Base-by-base conservation (phyloP, 2,888 invertebrate genomes). In the Himalopsyche kuldschensis region DNA sequence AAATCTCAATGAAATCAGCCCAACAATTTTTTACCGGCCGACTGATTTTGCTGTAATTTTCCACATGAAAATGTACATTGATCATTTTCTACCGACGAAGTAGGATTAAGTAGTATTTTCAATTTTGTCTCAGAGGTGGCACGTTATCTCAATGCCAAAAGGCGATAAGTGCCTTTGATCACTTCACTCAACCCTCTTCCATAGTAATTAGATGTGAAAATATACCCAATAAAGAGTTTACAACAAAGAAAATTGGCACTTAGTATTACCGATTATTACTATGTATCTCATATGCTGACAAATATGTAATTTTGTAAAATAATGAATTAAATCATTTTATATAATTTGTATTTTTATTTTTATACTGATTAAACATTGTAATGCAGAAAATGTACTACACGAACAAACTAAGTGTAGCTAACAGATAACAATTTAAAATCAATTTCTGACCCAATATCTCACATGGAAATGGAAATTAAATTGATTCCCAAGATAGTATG, bases 81-180 rank as follows among this genome's bases (percentile, higher is more conserved):
- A 69, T 69, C 69, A 69, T 69, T 69, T 69, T 69, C 20, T 69
- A 30, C 27, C 20, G 27, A 69, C 30, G 27, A 69, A 69, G 24
- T 69, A 69, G 69, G 4, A 15, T 69, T 69, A 69, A 69, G 69
- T 69, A 69, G 69, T 69, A 27, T 24, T 69, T 69, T 69, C 11
- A 69, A 30, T 69, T 69, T 69, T 11, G 69, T 10, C 27, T 69
- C 41, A 32, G 76, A 20, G 41, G 76, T 41, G 76, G 76, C 77
- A 35, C 82, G 30, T 78, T 78, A 82, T 41, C 63, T 63, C 41
- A 48, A n/a, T 47, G 83, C 83, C 83, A 63, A 47, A 78, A 48
- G 80, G 83, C 80, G 80, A 77, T 63, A 83, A 83, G 83, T 83
- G 83, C 83, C 83, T 83, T 80, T 80, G 77, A 83, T 80, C 35